Conservation (phyloP, 2,113 vertebrate genomes). For the Oryzias celebensis region DNA sequence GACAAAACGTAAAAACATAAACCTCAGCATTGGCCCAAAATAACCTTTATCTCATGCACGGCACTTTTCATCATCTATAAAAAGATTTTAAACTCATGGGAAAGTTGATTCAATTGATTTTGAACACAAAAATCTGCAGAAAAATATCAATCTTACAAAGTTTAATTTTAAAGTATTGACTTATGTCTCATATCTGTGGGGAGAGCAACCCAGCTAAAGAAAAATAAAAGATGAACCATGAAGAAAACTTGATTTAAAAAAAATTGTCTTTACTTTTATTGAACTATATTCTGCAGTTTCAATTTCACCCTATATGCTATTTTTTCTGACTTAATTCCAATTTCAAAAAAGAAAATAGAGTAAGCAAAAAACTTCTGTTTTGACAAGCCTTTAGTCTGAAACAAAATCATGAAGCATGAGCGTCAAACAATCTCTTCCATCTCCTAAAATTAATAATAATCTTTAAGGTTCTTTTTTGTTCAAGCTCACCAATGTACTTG, state of each 20-base stretch:
- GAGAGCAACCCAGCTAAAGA: slow-evolving; percentile 10
- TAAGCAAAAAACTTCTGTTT: neutral
- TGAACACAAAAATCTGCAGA: slow-evolving; percentile 37
- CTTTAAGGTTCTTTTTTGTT: neutral
- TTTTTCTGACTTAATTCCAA: slow-evolving; percentile 1
- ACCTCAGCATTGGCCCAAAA: slow-evolving; percentile 1
- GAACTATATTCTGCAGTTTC: slow-evolving; percentile 12
- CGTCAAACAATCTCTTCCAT: too few relatives aligned
- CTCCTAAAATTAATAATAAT: too few relatives aligned
- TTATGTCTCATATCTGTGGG: slow-evolving; percentile 22
- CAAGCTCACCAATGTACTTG: slow-evolving; percentile 46
- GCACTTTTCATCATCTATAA: slow-evolving; percentile 32
- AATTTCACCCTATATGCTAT: neutral
- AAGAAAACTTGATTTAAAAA: slow-evolving; percentile 8
- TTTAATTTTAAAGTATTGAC: slow-evolving; percentile 32
- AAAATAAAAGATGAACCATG: slow-evolving; percentile 23
- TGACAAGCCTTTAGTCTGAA: slow-evolving; percentile 14
- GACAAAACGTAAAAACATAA: neutral
- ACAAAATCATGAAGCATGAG: neutral
- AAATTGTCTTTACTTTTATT: neutral
- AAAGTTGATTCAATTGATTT: slow-evolving; percentile 44
- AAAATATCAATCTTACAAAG: slow-evolving; percentile 25
- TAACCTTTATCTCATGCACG: slow-evolving; percentile 5
- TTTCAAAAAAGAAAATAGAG: slow-evolving; percentile 21
- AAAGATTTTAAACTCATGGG: slow-evolving; percentile 24